phyloP scores from a whole-genome alignment of 2,888 invertebrate genomes.

The Heliconius cydno region DNA sequence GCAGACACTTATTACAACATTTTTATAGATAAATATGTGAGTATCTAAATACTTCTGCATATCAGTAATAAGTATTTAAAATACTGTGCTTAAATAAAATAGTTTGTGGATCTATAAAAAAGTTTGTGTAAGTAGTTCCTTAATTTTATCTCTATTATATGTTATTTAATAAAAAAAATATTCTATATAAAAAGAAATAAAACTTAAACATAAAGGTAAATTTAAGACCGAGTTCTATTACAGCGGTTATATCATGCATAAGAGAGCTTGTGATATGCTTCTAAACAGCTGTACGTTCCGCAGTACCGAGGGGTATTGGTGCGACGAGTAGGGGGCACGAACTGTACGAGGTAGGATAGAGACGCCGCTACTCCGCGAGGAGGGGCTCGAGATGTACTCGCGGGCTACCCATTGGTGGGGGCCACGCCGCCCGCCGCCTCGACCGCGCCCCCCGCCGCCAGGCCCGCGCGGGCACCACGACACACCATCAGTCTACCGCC shows the following conservation, averaged over 20 bases:
- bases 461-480: slow-evolving; percentile 63
- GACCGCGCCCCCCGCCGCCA: slow-evolving; percentile 70
- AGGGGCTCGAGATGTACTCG: slow-evolving; percentile 73
- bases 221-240: slow-evolving; percentile 55
- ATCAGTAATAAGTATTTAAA: no score
- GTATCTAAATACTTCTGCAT: no score
- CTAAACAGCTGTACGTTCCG: slow-evolving; percentile 76
- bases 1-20: no score
- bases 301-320: slow-evolving; percentile 64
- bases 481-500: slow-evolving; percentile 74
- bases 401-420: slow-evolving; percentile 64
- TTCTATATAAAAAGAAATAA: slow-evolving; percentile 45
- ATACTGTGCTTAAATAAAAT: background rate
- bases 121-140: background rate
- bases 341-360: slow-evolving; percentile 56
- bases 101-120: background rate
- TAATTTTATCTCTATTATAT: background rate
- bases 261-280: slow-evolving; percentile 66
- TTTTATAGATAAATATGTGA: no score
- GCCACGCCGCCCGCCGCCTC: slow-evolving; percentile 69
- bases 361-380: slow-evolving; percentile 57
- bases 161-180: background rate
- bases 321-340: slow-evolving; percentile 58
- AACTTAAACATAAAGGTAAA: slow-evolving; percentile 51
- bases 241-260: slow-evolving; percentile 71